Conservation (phyloP, 2,797 vertebrate species). For the Alfaro cultratus region DNA sequence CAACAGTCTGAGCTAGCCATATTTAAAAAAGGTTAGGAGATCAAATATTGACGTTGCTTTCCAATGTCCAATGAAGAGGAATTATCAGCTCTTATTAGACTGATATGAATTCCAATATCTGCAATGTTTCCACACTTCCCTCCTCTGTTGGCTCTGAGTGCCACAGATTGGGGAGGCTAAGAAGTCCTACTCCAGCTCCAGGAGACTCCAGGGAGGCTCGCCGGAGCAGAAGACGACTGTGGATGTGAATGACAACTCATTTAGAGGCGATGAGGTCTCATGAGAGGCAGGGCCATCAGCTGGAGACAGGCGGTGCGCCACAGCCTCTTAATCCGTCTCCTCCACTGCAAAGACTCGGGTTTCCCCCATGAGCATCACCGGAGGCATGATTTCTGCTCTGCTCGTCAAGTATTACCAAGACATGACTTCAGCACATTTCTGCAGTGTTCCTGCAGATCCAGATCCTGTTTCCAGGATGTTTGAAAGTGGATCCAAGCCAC, state of each 20-base stretch:
- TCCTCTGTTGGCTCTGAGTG: not conserved
- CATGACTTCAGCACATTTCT: not conserved
- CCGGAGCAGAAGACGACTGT: conserved; percentile 35
- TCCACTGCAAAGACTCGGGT: conserved; percentile 28
- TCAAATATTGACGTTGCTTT: not conserved
- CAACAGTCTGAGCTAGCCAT: conserved; percentile 19
- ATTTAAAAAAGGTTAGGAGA: not conserved
- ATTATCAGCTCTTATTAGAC: not conserved
- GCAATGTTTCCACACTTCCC: not conserved
- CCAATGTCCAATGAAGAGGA: not conserved
- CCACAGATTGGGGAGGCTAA: conserved; percentile 5
- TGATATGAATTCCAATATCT: not conserved
- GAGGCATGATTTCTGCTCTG: conserved; percentile 10
- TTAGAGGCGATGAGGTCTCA: conserved; percentile 25
- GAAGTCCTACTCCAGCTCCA: conserved; percentile 34
- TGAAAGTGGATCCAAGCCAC: not conserved
- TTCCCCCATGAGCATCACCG: conserved; percentile 13
- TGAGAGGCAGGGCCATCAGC: conserved; percentile 4
- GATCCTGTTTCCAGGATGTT: not conserved
- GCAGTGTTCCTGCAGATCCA: conserved; percentile 1
- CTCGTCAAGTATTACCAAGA: not conserved
- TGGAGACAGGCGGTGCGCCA: conserved; percentile 49
- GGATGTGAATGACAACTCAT: conserved; percentile 55
- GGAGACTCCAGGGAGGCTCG: conserved; percentile 45
- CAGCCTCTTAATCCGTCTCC: conserved; percentile 36